Conservation (phyloP, 1,140 invertebrate species). For the Bombus impatiens region DNA sequence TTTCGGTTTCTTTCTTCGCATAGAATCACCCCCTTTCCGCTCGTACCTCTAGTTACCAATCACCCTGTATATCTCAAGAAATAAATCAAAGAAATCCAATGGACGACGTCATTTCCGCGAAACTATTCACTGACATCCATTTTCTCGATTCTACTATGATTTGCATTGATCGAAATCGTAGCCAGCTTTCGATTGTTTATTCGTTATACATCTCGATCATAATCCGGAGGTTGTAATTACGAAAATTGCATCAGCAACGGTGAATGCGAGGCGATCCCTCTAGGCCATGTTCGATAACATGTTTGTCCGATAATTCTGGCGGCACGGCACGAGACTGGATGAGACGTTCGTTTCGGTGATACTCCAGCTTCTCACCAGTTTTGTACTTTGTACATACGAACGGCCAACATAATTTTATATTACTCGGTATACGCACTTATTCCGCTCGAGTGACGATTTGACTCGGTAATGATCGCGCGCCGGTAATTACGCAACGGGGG, state of each 20-base stretch:
- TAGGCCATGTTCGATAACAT: not conserved
- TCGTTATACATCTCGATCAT: not conserved
- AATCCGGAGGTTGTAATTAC: not conserved
- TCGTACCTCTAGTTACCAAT: too few species aligned
- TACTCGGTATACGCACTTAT: conserved; percentile 60
- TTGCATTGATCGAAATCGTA: not conserved
- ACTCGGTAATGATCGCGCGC: conserved; percentile 67
- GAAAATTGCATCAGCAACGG: conserved; percentile 9
- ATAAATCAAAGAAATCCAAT: not conserved
- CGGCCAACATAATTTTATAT: conserved; percentile 32
- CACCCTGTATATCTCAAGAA: not conserved
- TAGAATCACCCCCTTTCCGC: too few species aligned
- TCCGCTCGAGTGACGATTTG: conserved; percentile 70
- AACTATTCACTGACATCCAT: not conserved
- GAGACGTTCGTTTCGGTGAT: not conserved
- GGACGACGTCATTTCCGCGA: not conserved
- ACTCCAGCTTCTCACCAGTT: not conserved
- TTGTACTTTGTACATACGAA: not conserved
- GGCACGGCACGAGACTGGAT: not conserved
- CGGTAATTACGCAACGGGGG: conserved; percentile 66
- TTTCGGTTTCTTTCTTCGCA: too few species aligned
- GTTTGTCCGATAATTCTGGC: not conserved
- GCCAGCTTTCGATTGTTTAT: not conserved
- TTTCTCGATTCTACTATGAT: not conserved
- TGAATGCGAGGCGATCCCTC: not conserved